These are phyloP conservation scores for Nomada fabriciana DNA, from an alignment of 2,888 invertebrate species.

Conservation along the genomic window DNA sequence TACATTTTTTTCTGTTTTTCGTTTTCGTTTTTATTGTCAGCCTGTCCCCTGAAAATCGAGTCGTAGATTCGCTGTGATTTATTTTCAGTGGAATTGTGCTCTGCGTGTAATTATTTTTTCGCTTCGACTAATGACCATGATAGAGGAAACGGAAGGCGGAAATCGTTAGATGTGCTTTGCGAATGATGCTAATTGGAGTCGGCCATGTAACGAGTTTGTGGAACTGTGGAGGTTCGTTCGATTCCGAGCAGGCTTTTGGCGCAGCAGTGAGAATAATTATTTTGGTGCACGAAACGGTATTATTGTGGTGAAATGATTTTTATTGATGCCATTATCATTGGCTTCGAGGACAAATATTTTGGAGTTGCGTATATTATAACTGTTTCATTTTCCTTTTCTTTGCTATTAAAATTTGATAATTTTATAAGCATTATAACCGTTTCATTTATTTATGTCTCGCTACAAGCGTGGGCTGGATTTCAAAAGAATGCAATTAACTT, in stretches of 20 bases:
- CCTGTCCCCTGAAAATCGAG: constrained; percentile 3
- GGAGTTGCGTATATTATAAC: no score
- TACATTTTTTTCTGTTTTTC: no score
- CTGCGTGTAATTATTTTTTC: constrained; percentile 12
- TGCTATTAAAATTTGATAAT: no score
- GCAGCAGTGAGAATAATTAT: no score
- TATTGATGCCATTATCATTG: neutral
- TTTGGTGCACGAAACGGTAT: no score
- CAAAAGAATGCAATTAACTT: no score
- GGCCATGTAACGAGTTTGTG: neutral
- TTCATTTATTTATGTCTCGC: no score
- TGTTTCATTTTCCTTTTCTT: no score
- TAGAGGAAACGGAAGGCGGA: constrained; percentile 10
- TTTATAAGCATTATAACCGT: no score
- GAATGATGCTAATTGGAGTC: neutral
- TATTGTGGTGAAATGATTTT: neutral
- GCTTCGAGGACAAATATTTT: no score
- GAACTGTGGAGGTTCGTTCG: neutral
- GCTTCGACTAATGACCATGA: neutral
- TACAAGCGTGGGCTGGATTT: no score
- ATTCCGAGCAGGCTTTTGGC: neutral
- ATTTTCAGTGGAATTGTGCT: constrained; percentile 14
- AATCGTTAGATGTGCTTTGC: neutral
- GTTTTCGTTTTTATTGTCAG: no score
- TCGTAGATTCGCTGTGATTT: constrained; percentile 15